Base-by-base conservation (phyloP, 2,113 vertebrate genomes). In the Centropristis striata region DNA sequence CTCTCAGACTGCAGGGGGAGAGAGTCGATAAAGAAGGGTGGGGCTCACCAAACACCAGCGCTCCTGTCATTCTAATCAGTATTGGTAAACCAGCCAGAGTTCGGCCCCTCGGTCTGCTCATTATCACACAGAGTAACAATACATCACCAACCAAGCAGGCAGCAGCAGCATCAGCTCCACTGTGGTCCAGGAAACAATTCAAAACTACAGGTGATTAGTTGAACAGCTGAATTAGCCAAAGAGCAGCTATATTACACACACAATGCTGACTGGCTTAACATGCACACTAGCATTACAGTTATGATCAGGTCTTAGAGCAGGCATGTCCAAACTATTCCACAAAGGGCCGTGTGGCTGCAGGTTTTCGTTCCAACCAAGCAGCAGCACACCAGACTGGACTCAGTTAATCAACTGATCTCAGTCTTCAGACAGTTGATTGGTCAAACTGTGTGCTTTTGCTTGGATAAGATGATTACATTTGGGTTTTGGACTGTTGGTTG, bases 1-100 rank as follows among this genome's bases (percentile, higher is more conserved):
- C 83, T 87, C 71, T 82, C 75, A 71, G 81, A 75, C 83, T 87
- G 83, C 88, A 75, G 74, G 67, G 68, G 66, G 75, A 75, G 74
- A 60, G 82, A 73, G 67, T 85, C 59, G 68, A 86, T 88, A 78
- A 74, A 83, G 58, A 68, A 86, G 86, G 89, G 86, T 86, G 89
- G 87, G 87, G 87, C 75, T 83, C 50, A 60, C 44, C 60, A 63
- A 77, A 89, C 76, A 72, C 27, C 8, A 84, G 58, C 63, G 65
- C 83, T 78, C 50, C 66, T 28, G 64, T 69, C 68, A 75, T 78
- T 78, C 11, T 10, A 67, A 72, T 78, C 53, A 63, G 54, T 27
- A 13, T 46, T 55, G 60, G 53, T 71, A 67, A 49, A 49, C 36
- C 27, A 23, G 50, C 61, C 32, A 50, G 65, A 75, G 81, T 83